Percentiles rank a stretch among this genome's conserved stretches.
Evolutionary conservation across 2,113 vertebrate genomes (phyloP).

Genomic region (Aptenodytes patagonicus): DNA sequence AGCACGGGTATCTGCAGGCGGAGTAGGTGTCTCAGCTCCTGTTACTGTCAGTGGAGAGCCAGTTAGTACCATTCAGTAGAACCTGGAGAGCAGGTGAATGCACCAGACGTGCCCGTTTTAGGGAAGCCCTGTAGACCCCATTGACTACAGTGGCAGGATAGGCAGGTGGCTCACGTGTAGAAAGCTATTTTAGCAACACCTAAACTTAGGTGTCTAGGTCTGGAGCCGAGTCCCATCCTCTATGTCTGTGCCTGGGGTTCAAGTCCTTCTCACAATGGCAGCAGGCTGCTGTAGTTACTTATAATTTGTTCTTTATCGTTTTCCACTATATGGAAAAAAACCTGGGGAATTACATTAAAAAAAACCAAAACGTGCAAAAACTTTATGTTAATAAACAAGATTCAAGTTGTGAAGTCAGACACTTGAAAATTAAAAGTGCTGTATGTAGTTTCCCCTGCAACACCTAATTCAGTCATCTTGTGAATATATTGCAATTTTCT

Average conservation of each 20-base stretch:
- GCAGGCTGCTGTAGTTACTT: not conserved
- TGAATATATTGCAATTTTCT: not conserved
- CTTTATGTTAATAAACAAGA: not conserved
- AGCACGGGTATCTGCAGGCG: not conserved
- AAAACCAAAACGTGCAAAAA: not conserved
- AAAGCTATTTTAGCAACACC: not conserved
- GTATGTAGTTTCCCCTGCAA: not conserved
- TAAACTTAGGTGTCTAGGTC: not conserved
- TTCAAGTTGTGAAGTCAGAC: not conserved
- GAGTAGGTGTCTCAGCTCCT: not conserved
- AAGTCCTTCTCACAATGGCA: not conserved
- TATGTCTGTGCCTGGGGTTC: not conserved
- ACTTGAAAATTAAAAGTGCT: not conserved
- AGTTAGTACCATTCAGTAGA: not conserved
- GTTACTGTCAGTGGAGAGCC: not conserved
- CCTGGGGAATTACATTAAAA: not conserved
- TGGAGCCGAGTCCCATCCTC: not conserved
- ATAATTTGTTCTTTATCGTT: not conserved
- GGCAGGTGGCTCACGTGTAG: accelerated
- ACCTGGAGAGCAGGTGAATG: not conserved
- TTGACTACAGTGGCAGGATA: not conserved
- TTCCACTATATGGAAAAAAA: not conserved
- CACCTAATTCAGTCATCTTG: not conserved
- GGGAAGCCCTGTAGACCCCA: not conserved
- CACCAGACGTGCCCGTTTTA: not conserved